These are phyloP conservation scores for Ambastaia sidthimunki DNA, from an alignment of 2,797 vertebrate species.

Conservation along the genomic window DNA sequence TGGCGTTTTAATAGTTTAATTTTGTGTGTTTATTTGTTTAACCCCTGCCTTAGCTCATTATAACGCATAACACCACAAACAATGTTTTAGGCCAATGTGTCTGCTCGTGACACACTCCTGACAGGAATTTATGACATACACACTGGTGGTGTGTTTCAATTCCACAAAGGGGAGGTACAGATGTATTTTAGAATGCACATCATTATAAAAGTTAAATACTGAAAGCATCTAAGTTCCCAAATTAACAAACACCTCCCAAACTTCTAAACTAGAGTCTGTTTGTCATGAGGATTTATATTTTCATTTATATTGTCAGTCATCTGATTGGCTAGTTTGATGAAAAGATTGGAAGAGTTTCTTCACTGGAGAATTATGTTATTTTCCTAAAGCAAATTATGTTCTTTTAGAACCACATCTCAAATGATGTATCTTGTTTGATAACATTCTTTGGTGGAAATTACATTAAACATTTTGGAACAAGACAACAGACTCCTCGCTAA, in stretches of 20 bases:
- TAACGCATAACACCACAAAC: neutral
- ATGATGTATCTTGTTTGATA: neutral
- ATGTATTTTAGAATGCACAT: neutral
- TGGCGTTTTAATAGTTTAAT: slow-evolving; percentile 9
- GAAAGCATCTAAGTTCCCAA: too few relatives aligned
- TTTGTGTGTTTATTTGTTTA: slow-evolving; percentile 28
- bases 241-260: too few relatives aligned
- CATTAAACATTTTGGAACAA: neutral
- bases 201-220: neutral
- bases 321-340: neutral
- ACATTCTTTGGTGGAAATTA: neutral
- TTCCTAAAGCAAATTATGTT: too few relatives aligned
- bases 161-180: neutral
- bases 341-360: too few relatives aligned
- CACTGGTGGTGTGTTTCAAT: neutral
- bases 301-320: neutral
- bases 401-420: neutral
- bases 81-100: neutral
- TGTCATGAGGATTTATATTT: neutral
- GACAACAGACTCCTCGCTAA: neutral
- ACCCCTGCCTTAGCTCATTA: neutral
- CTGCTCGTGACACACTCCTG: neutral
- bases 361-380: too few relatives aligned
- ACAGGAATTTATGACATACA: neutral
- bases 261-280: neutral